phyloP scores from a whole-genome alignment of 2,888 invertebrate species.

The Drosophila gaucha region DNA sequence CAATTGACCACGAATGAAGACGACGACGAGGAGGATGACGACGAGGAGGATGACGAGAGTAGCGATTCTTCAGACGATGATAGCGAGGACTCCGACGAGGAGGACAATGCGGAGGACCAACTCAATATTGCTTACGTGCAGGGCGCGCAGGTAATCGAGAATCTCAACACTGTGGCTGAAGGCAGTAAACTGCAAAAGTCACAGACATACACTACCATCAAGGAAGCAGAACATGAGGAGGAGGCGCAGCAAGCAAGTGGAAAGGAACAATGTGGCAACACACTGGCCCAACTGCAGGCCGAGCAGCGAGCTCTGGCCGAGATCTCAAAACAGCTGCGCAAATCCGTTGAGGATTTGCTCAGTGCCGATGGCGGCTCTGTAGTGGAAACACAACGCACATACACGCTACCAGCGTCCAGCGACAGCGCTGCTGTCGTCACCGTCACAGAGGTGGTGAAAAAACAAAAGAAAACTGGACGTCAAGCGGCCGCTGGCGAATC shows the following conservation, averaged over 20 bases:
- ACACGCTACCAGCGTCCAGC: slow-evolving; percentile 57
- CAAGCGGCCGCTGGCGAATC: slow-evolving; percentile 41
- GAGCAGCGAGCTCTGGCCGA: slow-evolving; percentile 81
- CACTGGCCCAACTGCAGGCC: slow-evolving; percentile 76
- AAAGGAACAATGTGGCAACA: slow-evolving; percentile 40
- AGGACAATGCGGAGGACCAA: slow-evolving; percentile 65
- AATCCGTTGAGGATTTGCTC: slow-evolving; percentile 79
- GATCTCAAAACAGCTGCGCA: slow-evolving; percentile 81
- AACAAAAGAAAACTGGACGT: slow-evolving; percentile 50
- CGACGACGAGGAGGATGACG: slow-evolving; percentile 58
- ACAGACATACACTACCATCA: slow-evolving; percentile 79
- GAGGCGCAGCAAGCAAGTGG: slow-evolving; percentile 6
- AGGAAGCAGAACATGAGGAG: slow-evolving; percentile 56
- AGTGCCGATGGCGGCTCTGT: slow-evolving; percentile 65
- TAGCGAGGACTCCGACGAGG: slow-evolving; percentile 74
- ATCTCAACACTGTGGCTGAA: slow-evolving; percentile 81
- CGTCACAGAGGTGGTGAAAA: slow-evolving; percentile 70
- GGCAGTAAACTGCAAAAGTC: slow-evolving; percentile 78
- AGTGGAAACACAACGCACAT: slow-evolving; percentile 67
- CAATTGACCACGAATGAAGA: slow-evolving; percentile 55
- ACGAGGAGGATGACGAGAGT: slow-evolving; percentile 75
- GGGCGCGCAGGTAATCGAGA: slow-evolving; percentile 83
- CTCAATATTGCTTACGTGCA: slow-evolving; percentile 80
- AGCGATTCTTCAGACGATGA: slow-evolving; percentile 72
- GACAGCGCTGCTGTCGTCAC: slow-evolving; percentile 61